Conservation (phyloP, 1,140 invertebrate genomes). For the Penaeus vannamei region DNA sequence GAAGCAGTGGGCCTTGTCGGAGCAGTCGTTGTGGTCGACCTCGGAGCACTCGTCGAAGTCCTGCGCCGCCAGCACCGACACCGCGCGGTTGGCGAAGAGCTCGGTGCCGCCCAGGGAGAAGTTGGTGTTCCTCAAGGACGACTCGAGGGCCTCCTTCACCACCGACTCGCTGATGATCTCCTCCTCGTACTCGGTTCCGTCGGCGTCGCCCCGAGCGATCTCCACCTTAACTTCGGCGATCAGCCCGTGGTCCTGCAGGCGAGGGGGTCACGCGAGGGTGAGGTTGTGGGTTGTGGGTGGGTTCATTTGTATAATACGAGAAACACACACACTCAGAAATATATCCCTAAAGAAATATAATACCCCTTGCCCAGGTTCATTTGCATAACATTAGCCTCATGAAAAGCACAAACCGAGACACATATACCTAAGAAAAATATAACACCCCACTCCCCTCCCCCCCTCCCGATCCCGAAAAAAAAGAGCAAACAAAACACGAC, state of each 20-base stretch:
- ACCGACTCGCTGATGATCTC: slow-evolving; percentile 12
- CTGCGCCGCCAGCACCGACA: slow-evolving; percentile 52
- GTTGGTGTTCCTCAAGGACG: slow-evolving; percentile 50
- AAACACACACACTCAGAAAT: background rate
- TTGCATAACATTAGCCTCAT: too few relatives aligned
- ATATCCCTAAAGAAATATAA: too few relatives aligned
- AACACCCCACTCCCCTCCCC: too few relatives aligned
- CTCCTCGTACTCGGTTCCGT: slow-evolving; percentile 69
- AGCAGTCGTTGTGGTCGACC: slow-evolving; percentile 71
- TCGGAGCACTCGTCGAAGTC: slow-evolving; percentile 71
- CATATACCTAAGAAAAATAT: too few relatives aligned
- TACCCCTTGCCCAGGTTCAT: too few relatives aligned
- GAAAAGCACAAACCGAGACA: too few relatives aligned
- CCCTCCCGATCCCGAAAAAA: too few relatives aligned
- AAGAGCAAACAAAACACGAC: too few relatives aligned
- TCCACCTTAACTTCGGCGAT: slow-evolving; percentile 66
- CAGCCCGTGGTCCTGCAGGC: slow-evolving; percentile 60
- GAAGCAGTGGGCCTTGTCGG: slow-evolving; percentile 70
- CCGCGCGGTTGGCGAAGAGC: slow-evolving; percentile 54
- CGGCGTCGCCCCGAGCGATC: slow-evolving; percentile 62
- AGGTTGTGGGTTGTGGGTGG: background rate
- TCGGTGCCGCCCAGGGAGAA: slow-evolving; percentile 62
- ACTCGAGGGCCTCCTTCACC: slow-evolving; percentile 45
- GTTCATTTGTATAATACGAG: too few relatives aligned
- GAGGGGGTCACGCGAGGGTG: background rate